Base-by-base conservation (phyloP, 2,113 vertebrate species). In the Mugil cephalus region DNA sequence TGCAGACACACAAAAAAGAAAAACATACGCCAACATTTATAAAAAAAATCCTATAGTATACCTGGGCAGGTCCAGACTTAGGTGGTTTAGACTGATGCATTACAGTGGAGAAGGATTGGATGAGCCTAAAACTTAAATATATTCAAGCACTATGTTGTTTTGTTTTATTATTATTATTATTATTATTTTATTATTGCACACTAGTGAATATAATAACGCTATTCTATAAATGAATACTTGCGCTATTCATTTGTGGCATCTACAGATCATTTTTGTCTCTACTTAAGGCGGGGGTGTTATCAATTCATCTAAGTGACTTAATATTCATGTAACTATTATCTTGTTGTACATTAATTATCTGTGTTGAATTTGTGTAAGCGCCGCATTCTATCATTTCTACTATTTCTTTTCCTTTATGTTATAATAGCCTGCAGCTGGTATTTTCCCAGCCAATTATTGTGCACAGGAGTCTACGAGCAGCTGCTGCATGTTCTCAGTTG, bases 391-490 rank as follows among this genome's bases (percentile, higher is more conserved):
- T 64, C 24, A 10, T 75, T 60, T 51, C 13, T 19, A 24, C 52
- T 54, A 21, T 17, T 36, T 48, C 51, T 21, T 8, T 21, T 8
- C 39, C 15, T 68, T 42, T 24, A 54, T 65, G 56, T 53, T 52
- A 18, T 40, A 69, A 50, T 8, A 59, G 62, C 50, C 43, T 18
- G 7, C 10, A 43, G 65, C 30, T 51, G 8, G 8, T 52, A 59
- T 76, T 2, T 83, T 61, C 69, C 30, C 19, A 66, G 58, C 19
- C 56, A 75, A 34, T 84, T 69, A 77, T 56, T 30, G 24, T 67
- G 60, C 51, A 81, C 63, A 61, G 35, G 54, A 70, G 61, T 71
- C 67, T 64, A 65, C 53, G 55, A 72, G 64, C 66, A 82, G 50
- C 56, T 80, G 69, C 12, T 48, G n/a, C 36, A 77, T 69, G 63